Percentiles rank a stretch among this genome's conserved stretches.
Evolutionary conservation across 2,797 vertebrate species (phyloP).

Genomic region (Melanogrammus aeglefinus): DNA sequence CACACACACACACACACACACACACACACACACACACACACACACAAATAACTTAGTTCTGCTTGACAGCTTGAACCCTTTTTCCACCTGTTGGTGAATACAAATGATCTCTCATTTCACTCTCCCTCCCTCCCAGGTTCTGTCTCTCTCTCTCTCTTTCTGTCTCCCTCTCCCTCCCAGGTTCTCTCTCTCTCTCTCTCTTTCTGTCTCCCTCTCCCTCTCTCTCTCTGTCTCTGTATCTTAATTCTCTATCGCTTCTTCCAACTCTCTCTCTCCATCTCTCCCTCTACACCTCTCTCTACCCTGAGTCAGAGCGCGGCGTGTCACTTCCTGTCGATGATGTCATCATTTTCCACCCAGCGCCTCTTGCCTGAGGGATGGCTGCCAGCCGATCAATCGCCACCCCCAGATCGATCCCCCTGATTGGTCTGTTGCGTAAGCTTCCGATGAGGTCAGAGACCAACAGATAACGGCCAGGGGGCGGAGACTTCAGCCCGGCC

Average conservation of each 20-base stretch:
- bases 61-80: constrained; percentile 40
- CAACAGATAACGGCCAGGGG: not conserved
- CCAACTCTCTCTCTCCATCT: not conserved
- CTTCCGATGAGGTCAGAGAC: constrained; percentile 51
- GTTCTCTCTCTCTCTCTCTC: no score
- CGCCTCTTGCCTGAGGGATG: constrained; percentile 23
- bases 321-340: constrained; percentile 50
- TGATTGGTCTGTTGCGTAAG: constrained; percentile 65
- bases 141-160: not conserved
- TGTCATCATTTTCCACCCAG: constrained; percentile 49
- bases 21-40: constrained; percentile 18
- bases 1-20: constrained; percentile 5
- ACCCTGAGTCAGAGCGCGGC: constrained; percentile 33
- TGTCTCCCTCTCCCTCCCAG: no score
- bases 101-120: constrained; percentile 33
- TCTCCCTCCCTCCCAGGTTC: not conserved
- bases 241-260: no score
- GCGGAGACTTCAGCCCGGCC: constrained; percentile 4
- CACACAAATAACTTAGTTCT: constrained; percentile 51
- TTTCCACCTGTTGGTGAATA: constrained; percentile 68
- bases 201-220: no score
- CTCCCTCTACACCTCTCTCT: constrained; percentile 8
- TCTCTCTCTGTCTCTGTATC: no score
- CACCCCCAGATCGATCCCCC: constrained; percentile 58
- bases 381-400: constrained; percentile 51